Conservation (phyloP, 2,888 invertebrate species). For the Isoperla grammatica region DNA sequence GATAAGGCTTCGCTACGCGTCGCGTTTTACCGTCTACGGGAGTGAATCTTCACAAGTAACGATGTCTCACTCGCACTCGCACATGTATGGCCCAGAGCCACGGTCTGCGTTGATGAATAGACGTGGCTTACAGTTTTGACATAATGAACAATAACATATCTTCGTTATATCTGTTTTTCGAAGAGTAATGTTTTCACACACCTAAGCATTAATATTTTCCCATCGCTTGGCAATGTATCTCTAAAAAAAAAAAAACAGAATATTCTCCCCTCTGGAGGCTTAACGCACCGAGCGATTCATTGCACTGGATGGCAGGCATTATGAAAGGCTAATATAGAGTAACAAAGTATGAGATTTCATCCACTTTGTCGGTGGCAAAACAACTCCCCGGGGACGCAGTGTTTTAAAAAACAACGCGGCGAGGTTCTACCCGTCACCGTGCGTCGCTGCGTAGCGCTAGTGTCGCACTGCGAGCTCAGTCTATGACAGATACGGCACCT, state of each 20-base stretch:
- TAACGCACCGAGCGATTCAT: slow-evolving; percentile 7
- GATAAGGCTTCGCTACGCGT: not conserved
- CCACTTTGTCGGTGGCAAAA: slow-evolving; percentile 27
- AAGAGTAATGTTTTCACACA: slow-evolving; percentile 1
- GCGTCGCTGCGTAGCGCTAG: no score
- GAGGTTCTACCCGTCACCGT: not conserved
- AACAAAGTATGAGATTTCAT: slow-evolving; percentile 29
- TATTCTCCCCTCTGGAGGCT: slow-evolving; percentile 1
- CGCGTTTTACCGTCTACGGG: no score
- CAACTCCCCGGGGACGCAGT: slow-evolving; percentile 22
- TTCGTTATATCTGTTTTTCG: not conserved
- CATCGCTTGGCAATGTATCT: not conserved
- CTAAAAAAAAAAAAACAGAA: not conserved
- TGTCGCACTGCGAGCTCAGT: slow-evolving; percentile 25
- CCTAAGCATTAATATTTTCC: slow-evolving; percentile 7
- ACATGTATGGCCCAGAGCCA: no score
- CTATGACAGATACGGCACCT: slow-evolving; percentile 25
- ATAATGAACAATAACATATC: slow-evolving; percentile 8
- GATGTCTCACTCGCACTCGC: no score
- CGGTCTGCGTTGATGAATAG: not conserved
- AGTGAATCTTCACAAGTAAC: not conserved
- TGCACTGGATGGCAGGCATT: slow-evolving; percentile 14
- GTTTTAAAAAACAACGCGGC: slow-evolving; percentile 11
- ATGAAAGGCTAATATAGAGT: slow-evolving; percentile 16
- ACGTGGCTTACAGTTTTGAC: not conserved